phyloP scores from a whole-genome alignment of 2,113 vertebrate species.

The Limnothrissa miodon region DNA sequence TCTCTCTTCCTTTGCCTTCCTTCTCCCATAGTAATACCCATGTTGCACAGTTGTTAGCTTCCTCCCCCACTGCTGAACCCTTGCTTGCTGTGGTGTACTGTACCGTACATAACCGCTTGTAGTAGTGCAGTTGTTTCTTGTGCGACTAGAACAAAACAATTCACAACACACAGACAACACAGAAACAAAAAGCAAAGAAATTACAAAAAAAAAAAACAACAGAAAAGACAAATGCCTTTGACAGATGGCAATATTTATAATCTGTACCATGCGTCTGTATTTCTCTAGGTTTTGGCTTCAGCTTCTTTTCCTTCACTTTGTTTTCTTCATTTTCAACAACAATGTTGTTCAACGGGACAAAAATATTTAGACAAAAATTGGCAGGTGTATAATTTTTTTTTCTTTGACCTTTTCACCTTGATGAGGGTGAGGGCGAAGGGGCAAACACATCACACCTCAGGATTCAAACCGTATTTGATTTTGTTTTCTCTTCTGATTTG shows the following conservation, averaged over 20 bases:
- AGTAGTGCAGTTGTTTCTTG: constrained; percentile 73
- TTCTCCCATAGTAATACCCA: constrained; percentile 58
- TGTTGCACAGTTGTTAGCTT: constrained; percentile 69
- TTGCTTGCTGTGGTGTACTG: constrained; percentile 76
- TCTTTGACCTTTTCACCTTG: constrained; percentile 53
- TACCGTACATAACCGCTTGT: constrained; percentile 79
- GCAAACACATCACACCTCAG: constrained; percentile 73
- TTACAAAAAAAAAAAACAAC: constrained; percentile 52
- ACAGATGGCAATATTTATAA: constrained; percentile 72
- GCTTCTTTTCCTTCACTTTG: constrained; percentile 56
- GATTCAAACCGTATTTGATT: constrained; percentile 70
- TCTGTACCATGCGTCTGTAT: constrained; percentile 73
- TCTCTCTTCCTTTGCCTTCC: constrained; percentile 42
- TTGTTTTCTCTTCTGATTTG: constrained; percentile 58
- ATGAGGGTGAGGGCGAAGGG: constrained; percentile 54
- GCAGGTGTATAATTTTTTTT: constrained; percentile 60
- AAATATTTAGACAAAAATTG: constrained; percentile 55
- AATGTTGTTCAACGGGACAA: constrained; percentile 53
- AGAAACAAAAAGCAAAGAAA: constrained; percentile 50
- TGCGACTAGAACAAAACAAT: not conserved
- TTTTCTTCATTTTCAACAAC: constrained; percentile 58
- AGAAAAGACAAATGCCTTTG: constrained; percentile 61
- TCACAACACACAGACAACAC: constrained; percentile 1
- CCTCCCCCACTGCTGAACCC: constrained; percentile 57
- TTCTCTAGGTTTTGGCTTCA: constrained; percentile 66